Base-by-base conservation (phyloP, 2,113 vertebrate genomes). In the Thryonomys swinderianus region DNA sequence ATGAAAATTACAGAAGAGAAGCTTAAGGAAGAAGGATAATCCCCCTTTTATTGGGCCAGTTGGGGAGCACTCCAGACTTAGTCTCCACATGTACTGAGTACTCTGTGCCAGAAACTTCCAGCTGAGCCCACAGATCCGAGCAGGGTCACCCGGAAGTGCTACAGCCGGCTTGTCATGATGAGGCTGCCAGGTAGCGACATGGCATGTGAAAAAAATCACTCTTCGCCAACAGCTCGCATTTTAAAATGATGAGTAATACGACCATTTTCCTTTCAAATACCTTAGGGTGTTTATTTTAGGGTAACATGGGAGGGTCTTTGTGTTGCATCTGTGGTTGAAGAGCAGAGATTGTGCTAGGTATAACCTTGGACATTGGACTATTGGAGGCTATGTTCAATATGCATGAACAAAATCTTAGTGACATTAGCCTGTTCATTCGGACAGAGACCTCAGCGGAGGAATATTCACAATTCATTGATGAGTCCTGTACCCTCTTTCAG, bases 401-500 rank as follows among this genome's bases (percentile, higher is more conserved):
- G 27, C 45, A 53, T 7, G 88, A 94, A 89, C 37, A 94, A 74
- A 96, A 91, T 91, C 88, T 90, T 92, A 88, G 73, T 23, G 18
- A 94, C 40, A 8, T 74, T 45, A 14, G n/a, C 64, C 37, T 95
- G 30, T 94, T 96, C 92, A 84, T 61, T 97, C 92, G 95, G 82
- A 88, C 73, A 57, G 37, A 85, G 85, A 88, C 25, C 32, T 88
- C 85, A 76, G 82, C 85, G 87, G 81, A 57, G 94, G 92, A 97
- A 96, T 96, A 93, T 96, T 95, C 90, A 93, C 53, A 94, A 96
- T 96, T 92, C 96, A 96, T 96, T 96, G 93, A 96, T 23, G 21
- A 94, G 48, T 95, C 90, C 57, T 55, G 83, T 64, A 66, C 57
- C 62, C 20, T 96, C 80, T 90, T 93, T 95, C 79, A 95, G 88